Evolutionary conservation across 1,140 invertebrate genomes (phyloP), one percentile per base, ranked within the genome.

Genomic region (Drosophila jambulina): DNA sequence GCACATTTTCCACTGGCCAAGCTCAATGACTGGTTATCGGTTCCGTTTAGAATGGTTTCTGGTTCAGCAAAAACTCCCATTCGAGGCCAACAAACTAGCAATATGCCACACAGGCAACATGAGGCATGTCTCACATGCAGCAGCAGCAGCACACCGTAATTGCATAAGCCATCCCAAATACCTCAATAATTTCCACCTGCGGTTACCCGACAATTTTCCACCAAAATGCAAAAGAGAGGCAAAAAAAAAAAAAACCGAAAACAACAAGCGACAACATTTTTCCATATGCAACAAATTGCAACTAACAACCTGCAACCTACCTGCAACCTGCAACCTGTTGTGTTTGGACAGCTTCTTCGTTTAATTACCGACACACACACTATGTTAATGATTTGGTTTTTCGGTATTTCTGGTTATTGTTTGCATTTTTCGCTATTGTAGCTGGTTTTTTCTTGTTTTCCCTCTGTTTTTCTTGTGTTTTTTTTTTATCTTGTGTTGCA

Each of bases 381-480:
- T 88, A 88, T 88, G 84, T 69, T 78, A 84, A 88, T 82, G 61
- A 71, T 80, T 76, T 77, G 34, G 65, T 49, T 71, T 67, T 69
- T 71, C 23, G 65, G 75, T 42, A 81, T 90, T 88, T 88, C 86
- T 88, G 85, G 85, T 88, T 88, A 88, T 88, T 88, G 82, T 88
- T 88, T 62, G 60, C 45, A 54, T 63, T 70, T 72, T 69, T 60
- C 43, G n/a, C 48, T 15, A 48, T 63, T 78, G 67, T 61, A 17
- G 32, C 32, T 75, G 57, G 25, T 38, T 29, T 60, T 13, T 45
- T 9, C 13, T 4, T 27, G 27, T 51, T 17, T 56, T 12, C 46
- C 13, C 9, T 42, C 0, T 40, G 38, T 40, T n/a, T 40, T 23
- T 9, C 21, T 10, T 2, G n/a, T 19, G 0, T 23, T 53, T 19